Evolutionary conservation across 2,113 vertebrate genomes (phyloP).

Genomic region (Cottus gobio): DNA sequence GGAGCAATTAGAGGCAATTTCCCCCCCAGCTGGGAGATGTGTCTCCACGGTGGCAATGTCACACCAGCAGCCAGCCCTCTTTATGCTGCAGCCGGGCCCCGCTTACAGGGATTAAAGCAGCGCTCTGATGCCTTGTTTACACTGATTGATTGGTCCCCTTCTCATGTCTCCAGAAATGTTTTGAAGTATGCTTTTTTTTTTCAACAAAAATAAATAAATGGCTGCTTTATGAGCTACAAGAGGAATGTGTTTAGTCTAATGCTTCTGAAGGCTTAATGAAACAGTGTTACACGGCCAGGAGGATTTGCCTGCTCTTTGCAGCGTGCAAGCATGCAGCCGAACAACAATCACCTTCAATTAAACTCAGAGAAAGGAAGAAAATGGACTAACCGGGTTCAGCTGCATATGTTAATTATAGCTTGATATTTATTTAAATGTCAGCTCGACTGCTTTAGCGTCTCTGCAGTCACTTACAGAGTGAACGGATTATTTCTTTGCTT

Average conservation of each 20-base stretch:
- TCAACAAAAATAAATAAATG: background rate
- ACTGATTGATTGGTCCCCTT: slow-evolving; percentile 13
- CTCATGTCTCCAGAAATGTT: slow-evolving; percentile 9
- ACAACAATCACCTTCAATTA: background rate
- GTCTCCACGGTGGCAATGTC: slow-evolving; percentile 55
- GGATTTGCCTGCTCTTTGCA: background rate
- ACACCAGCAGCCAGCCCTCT: slow-evolving; percentile 56
- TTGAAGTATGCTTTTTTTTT: background rate
- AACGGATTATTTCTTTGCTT: background rate
- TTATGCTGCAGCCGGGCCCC: slow-evolving; percentile 29
- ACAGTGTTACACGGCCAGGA: background rate
- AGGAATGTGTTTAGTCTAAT: slow-evolving; percentile 2
- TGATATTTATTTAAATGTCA: background rate
- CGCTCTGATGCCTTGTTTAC: slow-evolving; percentile 35
- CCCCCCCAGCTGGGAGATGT: slow-evolving; percentile 68
- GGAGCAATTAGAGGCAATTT: slow-evolving; percentile 79
- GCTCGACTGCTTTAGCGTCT: background rate
- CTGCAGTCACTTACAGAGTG: background rate
- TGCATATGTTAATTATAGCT: background rate
- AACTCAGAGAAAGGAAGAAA: too few species aligned
- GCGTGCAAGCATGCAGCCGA: background rate
- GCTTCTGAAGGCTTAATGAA: background rate
- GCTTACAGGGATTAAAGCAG: slow-evolving; percentile 36
- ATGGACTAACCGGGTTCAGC: background rate
- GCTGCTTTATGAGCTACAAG: background rate